Percentiles rank a stretch among this genome's conserved stretches.
Evolutionary conservation across 2,113 vertebrate genomes (phyloP).

Genomic region (Grus americana): DNA sequence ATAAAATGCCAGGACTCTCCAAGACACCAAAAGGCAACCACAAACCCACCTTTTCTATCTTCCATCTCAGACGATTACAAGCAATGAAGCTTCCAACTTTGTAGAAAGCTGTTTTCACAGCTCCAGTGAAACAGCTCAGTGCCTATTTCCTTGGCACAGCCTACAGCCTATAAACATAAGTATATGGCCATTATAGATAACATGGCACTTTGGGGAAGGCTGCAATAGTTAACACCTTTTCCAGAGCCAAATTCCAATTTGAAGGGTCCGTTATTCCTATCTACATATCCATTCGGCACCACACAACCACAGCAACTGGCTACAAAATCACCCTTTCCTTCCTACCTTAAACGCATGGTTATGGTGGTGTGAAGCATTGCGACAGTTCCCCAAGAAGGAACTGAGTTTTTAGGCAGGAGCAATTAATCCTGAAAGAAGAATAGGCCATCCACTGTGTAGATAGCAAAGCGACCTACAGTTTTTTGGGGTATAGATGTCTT

Average conservation of each 20-base stretch:
- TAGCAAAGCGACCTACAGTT: neutral
- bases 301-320: neutral
- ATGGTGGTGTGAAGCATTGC: neutral
- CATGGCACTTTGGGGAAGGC: constrained; percentile 23
- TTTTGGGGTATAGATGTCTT: neutral
- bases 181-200: neutral
- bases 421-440: neutral
- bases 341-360: neutral
- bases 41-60: neutral
- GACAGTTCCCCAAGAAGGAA: neutral
- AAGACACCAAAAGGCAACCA: neutral
- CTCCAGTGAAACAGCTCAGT: neutral
- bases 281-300: neutral
- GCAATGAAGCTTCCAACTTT: neutral
- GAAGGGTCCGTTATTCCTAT: neutral
- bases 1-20: neutral
- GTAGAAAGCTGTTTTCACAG: neutral
- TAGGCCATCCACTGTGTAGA: neutral
- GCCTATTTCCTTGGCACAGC: neutral
- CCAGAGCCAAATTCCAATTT: constrained; percentile 33
- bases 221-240: neutral
- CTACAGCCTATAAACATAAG: neutral
- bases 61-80: neutral
- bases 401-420: neutral
- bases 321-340: rapidly evolving